These are phyloP conservation scores for Pseudonaja textilis DNA, from an alignment of 2,113 vertebrate species.

Conservation along the genomic window DNA sequence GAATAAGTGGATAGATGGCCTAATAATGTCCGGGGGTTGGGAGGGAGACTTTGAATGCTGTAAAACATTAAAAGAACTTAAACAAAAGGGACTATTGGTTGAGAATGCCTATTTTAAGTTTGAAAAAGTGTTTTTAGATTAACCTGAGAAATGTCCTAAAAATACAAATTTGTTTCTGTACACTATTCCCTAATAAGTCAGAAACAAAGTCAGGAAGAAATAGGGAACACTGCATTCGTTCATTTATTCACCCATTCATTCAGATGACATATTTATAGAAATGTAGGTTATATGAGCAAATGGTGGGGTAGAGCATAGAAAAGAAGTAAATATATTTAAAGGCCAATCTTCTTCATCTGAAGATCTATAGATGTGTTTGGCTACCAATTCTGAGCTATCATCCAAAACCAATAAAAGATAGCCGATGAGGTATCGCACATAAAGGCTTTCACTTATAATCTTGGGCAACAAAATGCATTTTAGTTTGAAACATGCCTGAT, in stretches of 20 bases:
- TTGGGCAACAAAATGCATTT: neutral
- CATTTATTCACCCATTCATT: neutral
- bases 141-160: neutral
- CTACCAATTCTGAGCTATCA: neutral
- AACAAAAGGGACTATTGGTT: neutral
- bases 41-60: neutral
- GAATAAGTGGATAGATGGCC: too few species aligned
- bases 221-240: neutral
- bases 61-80: neutral
- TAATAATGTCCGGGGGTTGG: neutral
- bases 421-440: neutral
- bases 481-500: neutral
- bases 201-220: neutral
- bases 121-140: neutral
- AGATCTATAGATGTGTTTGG: neutral
- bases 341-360: neutral
- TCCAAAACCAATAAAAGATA: neutral
- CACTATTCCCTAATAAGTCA: neutral
- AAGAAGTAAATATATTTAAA: neutral
- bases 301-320: neutral
- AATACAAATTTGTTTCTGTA: neutral
- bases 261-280: neutral
- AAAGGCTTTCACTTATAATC: neutral
- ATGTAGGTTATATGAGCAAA: neutral
- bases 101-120: neutral